Conservation (phyloP, 2,113 vertebrate species). For the Ictalurus furcatus region DNA sequence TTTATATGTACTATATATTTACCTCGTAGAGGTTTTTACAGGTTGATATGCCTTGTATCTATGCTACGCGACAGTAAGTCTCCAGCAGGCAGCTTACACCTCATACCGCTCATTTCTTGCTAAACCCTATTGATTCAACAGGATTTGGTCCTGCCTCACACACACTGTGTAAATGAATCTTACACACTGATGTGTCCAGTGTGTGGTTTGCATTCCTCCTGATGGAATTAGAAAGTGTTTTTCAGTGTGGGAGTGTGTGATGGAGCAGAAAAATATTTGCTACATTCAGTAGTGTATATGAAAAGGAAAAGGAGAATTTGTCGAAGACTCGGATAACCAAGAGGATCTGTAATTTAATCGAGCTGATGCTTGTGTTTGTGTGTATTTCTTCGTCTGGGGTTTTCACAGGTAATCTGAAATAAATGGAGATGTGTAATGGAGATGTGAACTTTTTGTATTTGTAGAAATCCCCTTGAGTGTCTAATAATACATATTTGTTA, state of each 20-base stretch:
- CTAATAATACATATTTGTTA: conserved; percentile 16
- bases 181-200: not conserved
- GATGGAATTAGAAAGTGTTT: not conserved
- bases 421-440: not conserved
- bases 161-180: conserved; percentile 1
- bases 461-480: conserved; percentile 21
- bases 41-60: not conserved
- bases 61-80: not conserved
- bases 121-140: not conserved
- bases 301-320: not conserved
- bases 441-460: conserved; percentile 22
- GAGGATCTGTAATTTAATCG: not conserved
- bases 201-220: not conserved
- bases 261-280: not conserved
- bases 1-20: not conserved
- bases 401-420: conserved; percentile 33
- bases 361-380: not conserved
- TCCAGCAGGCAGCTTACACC: not conserved
- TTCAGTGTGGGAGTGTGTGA: not conserved
- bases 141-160: conserved; percentile 13
- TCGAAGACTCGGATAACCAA: not conserved
- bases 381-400: not conserved
- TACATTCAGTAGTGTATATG: not conserved
- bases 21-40: not conserved
- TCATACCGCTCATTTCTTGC: not conserved